Evolutionary conservation across 2,888 invertebrate genomes (phyloP), one percentile per base, ranked within the genome.

Genomic region (Coelinius sp.): DNA sequence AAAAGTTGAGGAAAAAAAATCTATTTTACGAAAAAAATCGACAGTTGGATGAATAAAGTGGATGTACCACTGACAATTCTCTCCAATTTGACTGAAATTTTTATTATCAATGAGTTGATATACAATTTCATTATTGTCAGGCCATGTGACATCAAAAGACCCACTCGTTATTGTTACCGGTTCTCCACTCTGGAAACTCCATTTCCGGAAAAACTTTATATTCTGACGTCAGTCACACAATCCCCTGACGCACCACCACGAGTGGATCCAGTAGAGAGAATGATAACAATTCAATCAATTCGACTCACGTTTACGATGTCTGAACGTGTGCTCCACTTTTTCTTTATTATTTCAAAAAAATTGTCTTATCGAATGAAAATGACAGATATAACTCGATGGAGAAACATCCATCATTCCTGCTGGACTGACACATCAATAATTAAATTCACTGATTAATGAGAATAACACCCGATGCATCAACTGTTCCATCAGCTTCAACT

Each of bases 211-310:
- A 59, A 59, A 59, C 20, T 59, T 27, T 4, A 20, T 35, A 59
- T 31, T 35, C 20, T 59, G 59, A 35, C 59, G 35, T 17, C 59
- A 59, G 20, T 31, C 31, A 35, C 10, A 35, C 17, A 31, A 1
- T 1, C 14, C n/a, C 20, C 10, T 35, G 31, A 59, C 35, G 17
- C 53, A 27, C 14, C 27, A 52, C 20, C 10, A 24, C 24, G 3
- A 7, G n/a, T 25, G 53, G 27, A 53, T 25, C 24, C 5, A 6
- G 27, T 53, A n/a, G 27, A 53, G 53, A 27, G 24, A 52, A 25
- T n/a, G n/a, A 6, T 12, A 35, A 59, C 35, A 35, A 59, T 59
- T 22, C 20, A 35, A 59, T 59, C 31, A 59, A 59, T 59, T 59
- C 59, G 17, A 17, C 31, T 59, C 59, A 35, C 59, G 59, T 35